Evolutionary conservation across 2,888 invertebrate species (phyloP), one percentile per base, ranked within the genome.

Genomic region (Callosobruchus maculatus): DNA sequence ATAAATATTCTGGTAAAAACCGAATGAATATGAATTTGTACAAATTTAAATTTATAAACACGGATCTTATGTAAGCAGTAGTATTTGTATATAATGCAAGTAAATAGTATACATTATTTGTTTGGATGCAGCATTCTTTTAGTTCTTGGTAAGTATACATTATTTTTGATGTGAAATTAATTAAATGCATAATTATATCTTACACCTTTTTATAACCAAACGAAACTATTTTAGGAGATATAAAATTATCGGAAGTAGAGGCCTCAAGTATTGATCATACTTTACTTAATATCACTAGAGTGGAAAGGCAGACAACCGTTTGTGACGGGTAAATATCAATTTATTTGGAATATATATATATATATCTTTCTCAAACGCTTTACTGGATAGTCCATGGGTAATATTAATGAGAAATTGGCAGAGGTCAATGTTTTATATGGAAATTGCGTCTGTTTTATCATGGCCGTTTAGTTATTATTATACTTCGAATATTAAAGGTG

Each of bases 271-370:
- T 22, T 9, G 20, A 22, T 68, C 4, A 22, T n/a, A 2, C 20
- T 21, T 68, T 7, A 21, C 22, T 22, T 1, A 68, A 68, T 68
- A n/a, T 68, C 22, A 68, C 70, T n/a, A 72, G 77, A 67, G 5
- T 30, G 2, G 30, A 22, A 22, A 74, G 77, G 22, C 74, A 75
- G 67, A 26, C 74, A 2, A 71, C 69, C 21, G 68, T 74, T 67
- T 75, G 75, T 72, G 67, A 73, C 22, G 77, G 77, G 77, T 77
- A 66, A 74, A 75, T 75, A 70, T 68, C 31, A 21, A 22, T 0
- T n/a, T 66, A 20, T 67, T 67, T 67, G 4, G 21, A 20, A 67
- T 67, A 26, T 26, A 4, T 2, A 26, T 26, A 2, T 4, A 7
- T 26, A 7, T 2, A 26, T 26, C 26, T 26, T 26, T 26, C 26